Percentiles rank a stretch among this genome's conserved stretches.
Conservation (phyloP, 2,113 vertebrate species). For the Rissa tridactyla region DNA sequence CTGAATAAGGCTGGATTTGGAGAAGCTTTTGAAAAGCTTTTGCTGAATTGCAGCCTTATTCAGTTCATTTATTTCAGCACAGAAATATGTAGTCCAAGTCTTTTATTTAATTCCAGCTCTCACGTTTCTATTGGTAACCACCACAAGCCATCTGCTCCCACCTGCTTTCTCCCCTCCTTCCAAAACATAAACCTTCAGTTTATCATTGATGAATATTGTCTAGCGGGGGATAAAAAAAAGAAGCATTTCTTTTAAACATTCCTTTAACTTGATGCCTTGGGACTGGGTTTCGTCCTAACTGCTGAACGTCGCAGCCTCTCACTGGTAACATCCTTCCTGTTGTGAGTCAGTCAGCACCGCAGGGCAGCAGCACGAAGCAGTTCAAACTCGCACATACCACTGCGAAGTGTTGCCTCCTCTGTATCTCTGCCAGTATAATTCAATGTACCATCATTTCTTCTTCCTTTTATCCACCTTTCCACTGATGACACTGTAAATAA, state of each 20-base stretch:
- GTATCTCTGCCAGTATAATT: not conserved
- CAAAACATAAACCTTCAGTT: not conserved
- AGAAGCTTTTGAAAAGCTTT: slow-evolving; percentile 8
- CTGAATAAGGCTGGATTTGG: not conserved
- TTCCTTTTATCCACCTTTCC: not conserved
- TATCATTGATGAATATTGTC: not conserved
- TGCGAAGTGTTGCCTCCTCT: not conserved
- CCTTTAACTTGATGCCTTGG: not conserved
- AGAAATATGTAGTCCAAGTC: not conserved
- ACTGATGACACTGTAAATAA: not conserved
- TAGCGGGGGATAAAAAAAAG: not conserved
- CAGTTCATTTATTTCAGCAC: not conserved
- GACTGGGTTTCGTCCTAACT: not conserved
- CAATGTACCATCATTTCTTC: not conserved
- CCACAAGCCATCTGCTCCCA: not conserved
- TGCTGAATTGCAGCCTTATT: slow-evolving; percentile 17
- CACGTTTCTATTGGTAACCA: not conserved
- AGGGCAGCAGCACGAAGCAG: not conserved
- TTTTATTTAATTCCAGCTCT: not conserved
- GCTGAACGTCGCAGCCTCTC: not conserved
- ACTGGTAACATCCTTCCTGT: not conserved
- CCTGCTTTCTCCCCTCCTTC: not conserved
- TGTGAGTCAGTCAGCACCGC: not conserved
- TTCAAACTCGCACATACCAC: not conserved
- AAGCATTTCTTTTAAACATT: not conserved